A percentile compares a stretch with the other conserved stretches of the same genome.
phyloP scores from a whole-genome alignment of 2,797 vertebrate species.

The Coregonus ussuriensis region DNA sequence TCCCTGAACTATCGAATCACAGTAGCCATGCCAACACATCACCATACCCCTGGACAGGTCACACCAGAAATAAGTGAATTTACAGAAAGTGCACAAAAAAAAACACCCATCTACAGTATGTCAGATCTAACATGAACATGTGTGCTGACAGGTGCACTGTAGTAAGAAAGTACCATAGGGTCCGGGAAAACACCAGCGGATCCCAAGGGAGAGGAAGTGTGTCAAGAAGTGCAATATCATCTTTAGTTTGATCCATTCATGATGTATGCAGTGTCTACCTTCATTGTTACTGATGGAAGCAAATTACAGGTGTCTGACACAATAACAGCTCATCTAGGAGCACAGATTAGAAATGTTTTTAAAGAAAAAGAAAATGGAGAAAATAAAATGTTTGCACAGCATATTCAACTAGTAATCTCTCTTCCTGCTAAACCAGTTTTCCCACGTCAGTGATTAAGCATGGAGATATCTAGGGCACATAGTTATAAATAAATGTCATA shows the following conservation, averaged over 20 bases:
- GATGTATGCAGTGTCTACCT: too few relatives aligned
- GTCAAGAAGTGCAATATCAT: constrained; percentile 14
- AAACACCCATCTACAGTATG: constrained; percentile 60
- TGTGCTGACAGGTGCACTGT: constrained; percentile 70
- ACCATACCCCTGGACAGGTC: too few relatives aligned
- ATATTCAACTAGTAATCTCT: too few relatives aligned
- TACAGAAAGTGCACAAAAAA: constrained; percentile 35
- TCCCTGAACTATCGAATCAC: not conserved
- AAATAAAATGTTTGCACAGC: not conserved
- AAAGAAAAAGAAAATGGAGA: not conserved
- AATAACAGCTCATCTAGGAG: not conserved
- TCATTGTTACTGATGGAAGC: not conserved
- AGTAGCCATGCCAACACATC: not conserved
- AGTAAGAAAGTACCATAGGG: constrained; percentile 49
- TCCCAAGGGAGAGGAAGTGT: constrained; percentile 28
- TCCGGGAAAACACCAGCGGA: constrained; percentile 50
- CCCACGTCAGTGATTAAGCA: too few relatives aligned
- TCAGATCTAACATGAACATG: constrained; percentile 36
- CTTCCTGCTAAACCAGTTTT: too few relatives aligned
- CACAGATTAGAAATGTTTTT: not conserved
- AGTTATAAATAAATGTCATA: too few relatives aligned
- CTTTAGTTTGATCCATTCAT: not conserved
- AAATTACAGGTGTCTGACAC: not conserved
- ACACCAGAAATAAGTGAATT: constrained; percentile 21
- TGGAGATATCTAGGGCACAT: too few relatives aligned